Base-by-base conservation (phyloP, 64 coral and sea anemone genomes). In the Actinia tenebrosa region DNA sequence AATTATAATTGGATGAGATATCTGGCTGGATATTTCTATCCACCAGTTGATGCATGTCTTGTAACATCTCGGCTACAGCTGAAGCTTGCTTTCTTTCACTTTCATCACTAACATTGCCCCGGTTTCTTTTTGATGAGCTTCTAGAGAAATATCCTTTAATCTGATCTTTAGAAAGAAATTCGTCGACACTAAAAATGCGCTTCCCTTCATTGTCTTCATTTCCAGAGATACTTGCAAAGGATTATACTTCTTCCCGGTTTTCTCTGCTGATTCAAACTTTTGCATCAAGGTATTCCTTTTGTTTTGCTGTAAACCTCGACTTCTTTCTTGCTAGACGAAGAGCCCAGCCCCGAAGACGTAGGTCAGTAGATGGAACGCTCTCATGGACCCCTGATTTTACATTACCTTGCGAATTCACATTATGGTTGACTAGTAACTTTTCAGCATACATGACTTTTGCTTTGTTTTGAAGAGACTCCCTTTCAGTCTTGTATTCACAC, bases 211-310 rank as follows among this genome's bases (percentile, higher is more conserved):
- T 60, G 85, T 91, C 89, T 86, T 88, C 94, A 95, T 95, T 52
- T 86, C 71, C 25, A 83, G 87, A 58, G 87, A 75, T 56, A 95
- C 89, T 86, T 87, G 78, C 71, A 87, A 87, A 53, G 84, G 87
- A 83, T 95, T 87, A 92, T 47, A 80, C 81, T 95, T 95, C 84
- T 82, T 84, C 46, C 87, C 87, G 47, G 94, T 86, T 89, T 72
- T 87, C 84, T 87, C 89, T 62, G 87, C 84, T 92, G 83, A 71
- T 89, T 92, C 72, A 91, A 95, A 91, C 88, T 95, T 95, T 58
- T 91, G 89, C 30, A 82, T 89, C 83, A 52, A 91, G 78, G 87
- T 80, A 95, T 14, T 80, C 81, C 45, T 89, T 79, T 80, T 94
- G 85, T 59, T 87, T 86, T 55, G 79, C 68, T 77, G 86, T 90